These are phyloP conservation scores for Agapornis canus DNA, from an alignment of 2,797 vertebrate genomes.

Conservation along the genomic window DNA sequence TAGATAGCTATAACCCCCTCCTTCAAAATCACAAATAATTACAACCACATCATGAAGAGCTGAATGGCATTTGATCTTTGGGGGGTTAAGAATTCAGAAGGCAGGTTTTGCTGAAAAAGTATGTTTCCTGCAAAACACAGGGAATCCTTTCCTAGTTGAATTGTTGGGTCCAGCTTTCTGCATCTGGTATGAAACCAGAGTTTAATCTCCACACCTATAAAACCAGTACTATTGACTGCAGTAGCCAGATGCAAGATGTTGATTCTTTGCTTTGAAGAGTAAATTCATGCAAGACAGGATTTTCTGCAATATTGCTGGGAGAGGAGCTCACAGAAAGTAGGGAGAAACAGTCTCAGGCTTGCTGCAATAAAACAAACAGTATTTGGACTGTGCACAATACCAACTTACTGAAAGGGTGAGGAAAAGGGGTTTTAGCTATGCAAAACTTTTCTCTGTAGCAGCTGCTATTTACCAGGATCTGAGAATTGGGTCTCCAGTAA, in stretches of 20 bases:
- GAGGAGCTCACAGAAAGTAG: neutral
- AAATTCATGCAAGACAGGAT: neutral
- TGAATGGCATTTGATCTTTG: neutral
- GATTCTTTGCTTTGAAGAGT: neutral
- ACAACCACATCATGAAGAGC: neutral
- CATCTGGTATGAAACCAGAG: neutral
- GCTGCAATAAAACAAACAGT: neutral
- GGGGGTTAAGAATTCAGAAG: neutral
- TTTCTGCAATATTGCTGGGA: neutral
- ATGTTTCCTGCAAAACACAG: neutral
- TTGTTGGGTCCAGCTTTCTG: neutral
- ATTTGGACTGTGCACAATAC: neutral
- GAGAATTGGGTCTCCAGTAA: slow-evolving; percentile 97
- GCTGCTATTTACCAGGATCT: slow-evolving; percentile 87
- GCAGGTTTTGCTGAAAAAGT: neutral
- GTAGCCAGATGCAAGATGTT: neutral
- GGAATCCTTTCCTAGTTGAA: neutral
- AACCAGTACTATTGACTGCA: neutral
- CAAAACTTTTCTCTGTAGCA: neutral
- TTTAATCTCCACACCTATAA: neutral
- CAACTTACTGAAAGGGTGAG: neutral
- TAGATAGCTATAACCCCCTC: neutral
- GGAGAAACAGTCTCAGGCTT: neutral
- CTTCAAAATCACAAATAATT: neutral
- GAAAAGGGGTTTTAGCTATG: neutral